A percentile compares a stretch with the other conserved stretches of the same genome.
These are phyloP conservation scores for Mola mola DNA, from an alignment of 2,113 vertebrate genomes.

Conservation along the genomic window DNA sequence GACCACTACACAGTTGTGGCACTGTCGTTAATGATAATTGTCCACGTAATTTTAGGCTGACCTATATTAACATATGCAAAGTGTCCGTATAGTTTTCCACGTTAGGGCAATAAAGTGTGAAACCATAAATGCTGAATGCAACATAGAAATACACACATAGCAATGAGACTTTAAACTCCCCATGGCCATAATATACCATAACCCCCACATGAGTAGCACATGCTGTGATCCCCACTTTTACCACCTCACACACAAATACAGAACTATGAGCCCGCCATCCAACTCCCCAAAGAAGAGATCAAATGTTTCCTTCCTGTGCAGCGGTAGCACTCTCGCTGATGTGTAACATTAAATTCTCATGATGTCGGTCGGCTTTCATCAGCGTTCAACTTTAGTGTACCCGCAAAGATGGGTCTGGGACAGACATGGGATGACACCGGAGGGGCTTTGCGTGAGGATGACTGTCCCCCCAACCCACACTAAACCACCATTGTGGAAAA, in stretches of 20 bases:
- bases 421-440: constrained; percentile 61
- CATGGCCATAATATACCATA: no score
- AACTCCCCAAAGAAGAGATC: constrained; percentile 44
- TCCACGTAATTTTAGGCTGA: constrained; percentile 22
- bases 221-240: background rate
- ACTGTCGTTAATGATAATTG: constrained; percentile 25
- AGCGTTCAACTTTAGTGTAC: constrained; percentile 71
- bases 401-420: constrained; percentile 42
- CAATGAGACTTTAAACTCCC: constrained; percentile 9
- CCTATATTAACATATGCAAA: background rate
- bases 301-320: constrained; percentile 36
- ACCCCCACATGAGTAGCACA: background rate
- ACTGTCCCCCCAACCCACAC: constrained; percentile 21
- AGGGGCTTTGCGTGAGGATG: constrained; percentile 61
- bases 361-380: constrained; percentile 79
- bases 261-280: constrained; percentile 22
- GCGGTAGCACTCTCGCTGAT: constrained; percentile 55
- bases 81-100: background rate
- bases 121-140: background rate
- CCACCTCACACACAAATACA: constrained; percentile 8
- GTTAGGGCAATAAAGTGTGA: background rate
- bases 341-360: constrained; percentile 79
- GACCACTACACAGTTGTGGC: constrained; percentile 39
- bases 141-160: background rate
- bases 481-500: constrained; percentile 14